Conservation (phyloP, 2,888 invertebrate genomes). For the Catocala fraxini region DNA sequence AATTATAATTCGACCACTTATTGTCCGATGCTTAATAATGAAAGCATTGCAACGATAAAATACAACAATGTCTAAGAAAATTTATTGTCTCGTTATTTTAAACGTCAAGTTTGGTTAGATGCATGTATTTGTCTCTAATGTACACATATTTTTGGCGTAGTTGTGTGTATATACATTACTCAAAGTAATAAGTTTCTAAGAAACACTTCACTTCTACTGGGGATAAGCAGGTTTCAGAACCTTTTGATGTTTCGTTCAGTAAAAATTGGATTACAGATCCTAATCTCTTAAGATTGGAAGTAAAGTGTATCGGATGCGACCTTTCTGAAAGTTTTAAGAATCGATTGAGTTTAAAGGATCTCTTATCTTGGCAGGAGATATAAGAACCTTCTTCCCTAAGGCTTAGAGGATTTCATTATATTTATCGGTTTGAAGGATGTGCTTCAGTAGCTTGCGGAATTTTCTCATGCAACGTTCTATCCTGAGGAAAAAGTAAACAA, state of each 20-base stretch:
- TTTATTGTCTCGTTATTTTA: too few relatives aligned
- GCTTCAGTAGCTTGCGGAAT: too few relatives aligned
- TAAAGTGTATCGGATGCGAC: not conserved
- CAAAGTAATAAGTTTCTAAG: not conserved
- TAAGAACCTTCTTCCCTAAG: not conserved
- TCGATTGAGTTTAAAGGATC: conserved; percentile 7
- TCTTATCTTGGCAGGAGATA: conserved; percentile 7
- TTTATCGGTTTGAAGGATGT: too few relatives aligned
- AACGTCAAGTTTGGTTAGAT: too few relatives aligned
- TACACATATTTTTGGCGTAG: not conserved
- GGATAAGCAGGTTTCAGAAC: conserved; percentile 7
- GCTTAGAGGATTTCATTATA: not conserved
- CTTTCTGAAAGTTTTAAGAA: conserved; percentile 12
- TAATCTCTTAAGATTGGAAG: conserved; percentile 7
- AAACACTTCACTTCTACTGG: not conserved
- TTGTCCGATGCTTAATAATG: too few relatives aligned
- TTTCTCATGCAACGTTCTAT: too few relatives aligned
- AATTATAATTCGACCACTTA: too few relatives aligned
- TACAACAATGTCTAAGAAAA: too few relatives aligned
- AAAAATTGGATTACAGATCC: conserved; percentile 17
- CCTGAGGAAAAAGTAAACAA: too few relatives aligned
- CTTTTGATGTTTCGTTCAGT: conserved; percentile 15
- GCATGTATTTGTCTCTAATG: too few relatives aligned
- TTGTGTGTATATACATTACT: not conserved
- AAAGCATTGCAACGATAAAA: too few relatives aligned